Percentiles rank a stretch among this genome's conserved stretches.
These are phyloP conservation scores for Cosmorhoe ocellata DNA, from an alignment of 2,888 invertebrate genomes.

Conservation along the genomic window DNA sequence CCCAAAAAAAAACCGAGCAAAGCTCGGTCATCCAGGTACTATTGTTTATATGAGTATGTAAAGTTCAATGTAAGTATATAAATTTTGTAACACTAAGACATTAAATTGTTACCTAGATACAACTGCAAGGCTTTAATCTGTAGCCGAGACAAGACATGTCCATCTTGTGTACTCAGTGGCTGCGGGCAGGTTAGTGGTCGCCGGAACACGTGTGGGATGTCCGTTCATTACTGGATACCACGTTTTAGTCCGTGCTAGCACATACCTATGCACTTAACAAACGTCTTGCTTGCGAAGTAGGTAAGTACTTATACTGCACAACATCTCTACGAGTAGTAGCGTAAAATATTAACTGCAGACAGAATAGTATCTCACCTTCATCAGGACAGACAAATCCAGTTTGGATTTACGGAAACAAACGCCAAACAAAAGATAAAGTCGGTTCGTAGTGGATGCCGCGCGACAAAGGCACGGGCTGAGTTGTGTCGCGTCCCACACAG, in stretches of 20 bases:
- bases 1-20: too few relatives aligned
- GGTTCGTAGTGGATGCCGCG: slow-evolving; percentile 25
- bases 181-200: slow-evolving; percentile 30
- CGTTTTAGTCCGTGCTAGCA: slow-evolving; percentile 17
- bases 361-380: not conserved
- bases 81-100: too few relatives aligned
- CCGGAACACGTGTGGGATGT: slow-evolving; percentile 19
- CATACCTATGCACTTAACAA: not conserved
- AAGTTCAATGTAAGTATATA: too few relatives aligned
- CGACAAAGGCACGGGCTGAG: slow-evolving; percentile 41
- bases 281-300: not conserved
- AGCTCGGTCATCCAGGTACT: too few relatives aligned
- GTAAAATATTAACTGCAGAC: too few relatives aligned
- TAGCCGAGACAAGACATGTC: slow-evolving; percentile 17
- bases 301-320: not conserved
- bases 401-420: slow-evolving; percentile 23
- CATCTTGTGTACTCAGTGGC: slow-evolving; percentile 18
- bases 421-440: slow-evolving; percentile 25
- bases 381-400: slow-evolving; percentile 15
- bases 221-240: slow-evolving; percentile 22
- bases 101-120: too few relatives aligned
- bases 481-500: slow-evolving; percentile 36
- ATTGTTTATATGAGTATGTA: too few relatives aligned
- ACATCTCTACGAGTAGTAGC: too few relatives aligned
- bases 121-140: too few relatives aligned